These are phyloP conservation scores for Chiropotes sagulatus DNA, from an alignment of 2,797 vertebrate species.

Conservation along the genomic window DNA sequence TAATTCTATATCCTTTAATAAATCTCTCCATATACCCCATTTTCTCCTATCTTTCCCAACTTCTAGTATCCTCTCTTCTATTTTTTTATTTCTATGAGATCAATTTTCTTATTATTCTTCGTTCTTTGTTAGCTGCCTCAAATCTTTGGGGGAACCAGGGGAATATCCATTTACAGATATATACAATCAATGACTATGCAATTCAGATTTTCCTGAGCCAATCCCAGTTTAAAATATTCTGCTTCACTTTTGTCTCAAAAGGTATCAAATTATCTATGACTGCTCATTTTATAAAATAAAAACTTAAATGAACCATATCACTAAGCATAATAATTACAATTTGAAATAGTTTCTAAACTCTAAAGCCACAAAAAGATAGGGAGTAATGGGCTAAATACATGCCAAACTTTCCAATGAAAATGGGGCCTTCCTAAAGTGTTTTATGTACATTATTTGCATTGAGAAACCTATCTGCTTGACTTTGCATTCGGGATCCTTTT, in stretches of 20 bases:
- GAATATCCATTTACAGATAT: not conserved
- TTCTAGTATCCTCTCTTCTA: not conserved
- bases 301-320: not conserved
- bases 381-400: not conserved
- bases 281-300: not conserved
- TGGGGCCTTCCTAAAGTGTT: not conserved
- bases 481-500: not conserved
- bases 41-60: not conserved
- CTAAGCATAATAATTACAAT: not conserved
- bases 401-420: not conserved
- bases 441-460: too few species aligned
- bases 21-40: too few species aligned
- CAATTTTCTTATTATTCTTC: not conserved
- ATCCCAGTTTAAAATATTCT: conserved; percentile 8
- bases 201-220: conserved; percentile 18
- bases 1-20: not conserved
- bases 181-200: not conserved
- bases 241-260: not conserved
- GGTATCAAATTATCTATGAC: not conserved
- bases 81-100: not conserved
- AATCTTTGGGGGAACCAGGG: not conserved
- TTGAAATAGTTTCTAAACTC: not conserved
- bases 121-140: not conserved
- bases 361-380: not conserved
- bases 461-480: not conserved